Evolutionary conservation across 2,113 vertebrate genomes (phyloP).

Genomic region (Apteryx owenii): DNA sequence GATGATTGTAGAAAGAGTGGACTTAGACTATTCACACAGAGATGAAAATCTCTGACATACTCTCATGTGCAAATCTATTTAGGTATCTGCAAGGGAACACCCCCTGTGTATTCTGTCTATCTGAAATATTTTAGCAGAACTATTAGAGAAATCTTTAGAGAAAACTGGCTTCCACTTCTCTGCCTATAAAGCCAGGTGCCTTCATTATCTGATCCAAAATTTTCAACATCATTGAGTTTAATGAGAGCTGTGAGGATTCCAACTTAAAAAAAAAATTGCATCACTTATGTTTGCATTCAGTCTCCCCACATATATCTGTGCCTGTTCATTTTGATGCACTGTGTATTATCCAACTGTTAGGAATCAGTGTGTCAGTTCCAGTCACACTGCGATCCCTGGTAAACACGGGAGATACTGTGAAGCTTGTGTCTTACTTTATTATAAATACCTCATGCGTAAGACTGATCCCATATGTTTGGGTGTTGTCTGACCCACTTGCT

Average conservation of each 20-base stretch:
- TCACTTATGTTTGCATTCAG: not conserved
- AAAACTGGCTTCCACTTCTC: not conserved
- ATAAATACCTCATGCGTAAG: constrained; percentile 27
- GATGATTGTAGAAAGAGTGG: not conserved
- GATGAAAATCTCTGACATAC: not conserved
- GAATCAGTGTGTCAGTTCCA: not conserved
- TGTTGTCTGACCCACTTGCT: constrained; percentile 16
- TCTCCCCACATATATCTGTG: not conserved
- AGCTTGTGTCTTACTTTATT: constrained; percentile 1
- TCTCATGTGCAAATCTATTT: not conserved
- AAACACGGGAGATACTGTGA: constrained; percentile 1
- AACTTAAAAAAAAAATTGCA: not conserved
- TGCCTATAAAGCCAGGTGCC: not conserved
- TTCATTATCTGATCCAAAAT: not conserved
- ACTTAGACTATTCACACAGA: not conserved
- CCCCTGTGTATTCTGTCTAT: not conserved
- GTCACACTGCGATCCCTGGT: not conserved
- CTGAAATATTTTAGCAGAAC: not conserved
- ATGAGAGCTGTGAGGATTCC: not conserved
- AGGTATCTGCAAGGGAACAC: not conserved
- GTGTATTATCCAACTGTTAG: not conserved
- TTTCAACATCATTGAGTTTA: not conserved
- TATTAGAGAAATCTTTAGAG: not conserved
- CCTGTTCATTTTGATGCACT: not conserved
- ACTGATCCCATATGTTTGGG: constrained; percentile 25